Percentiles rank a stretch among this genome's conserved stretches.
These are phyloP conservation scores for Philopotamus ludificatus DNA, from an alignment of 1,140 invertebrate species.

Conservation along the genomic window DNA sequence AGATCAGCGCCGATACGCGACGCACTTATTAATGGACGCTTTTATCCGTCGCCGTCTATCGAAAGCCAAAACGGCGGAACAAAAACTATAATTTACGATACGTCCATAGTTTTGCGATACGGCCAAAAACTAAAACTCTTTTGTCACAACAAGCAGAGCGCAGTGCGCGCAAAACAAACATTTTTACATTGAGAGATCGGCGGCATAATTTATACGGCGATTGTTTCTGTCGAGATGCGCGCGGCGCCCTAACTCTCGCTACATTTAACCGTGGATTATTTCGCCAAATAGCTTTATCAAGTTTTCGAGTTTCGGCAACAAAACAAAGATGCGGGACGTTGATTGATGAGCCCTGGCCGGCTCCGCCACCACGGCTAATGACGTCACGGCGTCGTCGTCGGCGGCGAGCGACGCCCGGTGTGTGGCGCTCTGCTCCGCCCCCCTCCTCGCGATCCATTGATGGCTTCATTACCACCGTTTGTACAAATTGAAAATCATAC, in stretches of 20 bases:
- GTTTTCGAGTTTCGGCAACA: constrained; percentile 31
- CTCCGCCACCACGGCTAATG: constrained; percentile 11
- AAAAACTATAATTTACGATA: constrained; percentile 33
- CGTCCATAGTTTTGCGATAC: constrained; percentile 22
- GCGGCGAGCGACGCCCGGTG: no score
- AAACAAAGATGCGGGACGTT: constrained; percentile 32
- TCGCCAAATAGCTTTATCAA: constrained; percentile 31
- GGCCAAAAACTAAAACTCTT: not conserved
- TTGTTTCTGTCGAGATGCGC: no score
- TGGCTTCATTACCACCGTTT: no score
- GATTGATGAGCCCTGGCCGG: constrained; percentile 24
- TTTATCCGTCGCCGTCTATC: not conserved
- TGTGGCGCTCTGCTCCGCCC: no score
- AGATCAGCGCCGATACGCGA: no score
- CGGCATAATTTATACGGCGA: no score
- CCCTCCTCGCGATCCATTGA: no score
- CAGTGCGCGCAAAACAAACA: constrained; percentile 16
- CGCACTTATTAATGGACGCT: not conserved
- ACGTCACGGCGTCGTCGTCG: constrained; percentile 8
- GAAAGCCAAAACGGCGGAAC: constrained; percentile 8
- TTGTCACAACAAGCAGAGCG: not conserved
- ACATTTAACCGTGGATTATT: constrained; percentile 32
- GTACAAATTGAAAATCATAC: no score
- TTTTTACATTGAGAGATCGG: no score
- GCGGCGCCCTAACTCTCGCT: constrained; percentile 11